A percentile compares a stretch with the other conserved stretches of the same genome.
Conservation (phyloP, 1,140 invertebrate genomes). For the Eulimnadia texana region DNA sequence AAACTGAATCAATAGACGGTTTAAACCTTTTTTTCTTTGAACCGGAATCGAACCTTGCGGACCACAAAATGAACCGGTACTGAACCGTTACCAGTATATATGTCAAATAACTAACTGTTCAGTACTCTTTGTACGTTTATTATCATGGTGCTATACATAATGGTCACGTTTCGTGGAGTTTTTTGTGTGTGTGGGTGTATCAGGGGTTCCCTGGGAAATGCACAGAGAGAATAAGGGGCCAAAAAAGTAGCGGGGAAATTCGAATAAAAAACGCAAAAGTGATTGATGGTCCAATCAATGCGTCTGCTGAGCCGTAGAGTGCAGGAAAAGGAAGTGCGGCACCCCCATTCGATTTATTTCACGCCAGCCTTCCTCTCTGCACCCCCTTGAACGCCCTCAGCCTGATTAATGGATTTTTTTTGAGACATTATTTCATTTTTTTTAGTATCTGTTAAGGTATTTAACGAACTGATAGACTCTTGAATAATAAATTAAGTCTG, state of each 20-base stretch:
- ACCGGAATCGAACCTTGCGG: too few relatives aligned
- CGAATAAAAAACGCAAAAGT: background rate
- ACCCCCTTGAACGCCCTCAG: too few relatives aligned
- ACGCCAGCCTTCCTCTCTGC: background rate
- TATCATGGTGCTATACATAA: too few relatives aligned
- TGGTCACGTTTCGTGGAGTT: too few relatives aligned
- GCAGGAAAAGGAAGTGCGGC: background rate
- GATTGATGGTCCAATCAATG: background rate
- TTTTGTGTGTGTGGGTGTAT: too few relatives aligned
- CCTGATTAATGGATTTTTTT: background rate
- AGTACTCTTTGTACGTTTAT: too few relatives aligned
- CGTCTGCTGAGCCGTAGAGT: background rate
- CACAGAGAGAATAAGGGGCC: background rate
- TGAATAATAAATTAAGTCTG: too few relatives aligned
- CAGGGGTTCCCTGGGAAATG: background rate
- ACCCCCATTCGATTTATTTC: background rate
- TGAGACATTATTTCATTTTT: background rate
- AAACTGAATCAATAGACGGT: too few relatives aligned
- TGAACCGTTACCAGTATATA: too few relatives aligned
- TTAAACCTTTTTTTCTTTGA: too few relatives aligned
- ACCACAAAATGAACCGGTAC: too few relatives aligned
- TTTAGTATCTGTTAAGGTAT: background rate
- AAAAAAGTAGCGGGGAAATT: background rate
- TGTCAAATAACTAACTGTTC: too few relatives aligned
- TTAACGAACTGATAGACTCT: background rate